Evolutionary conservation across 2,113 vertebrate genomes (phyloP).

Genomic region (Hyla sarda): DNA sequence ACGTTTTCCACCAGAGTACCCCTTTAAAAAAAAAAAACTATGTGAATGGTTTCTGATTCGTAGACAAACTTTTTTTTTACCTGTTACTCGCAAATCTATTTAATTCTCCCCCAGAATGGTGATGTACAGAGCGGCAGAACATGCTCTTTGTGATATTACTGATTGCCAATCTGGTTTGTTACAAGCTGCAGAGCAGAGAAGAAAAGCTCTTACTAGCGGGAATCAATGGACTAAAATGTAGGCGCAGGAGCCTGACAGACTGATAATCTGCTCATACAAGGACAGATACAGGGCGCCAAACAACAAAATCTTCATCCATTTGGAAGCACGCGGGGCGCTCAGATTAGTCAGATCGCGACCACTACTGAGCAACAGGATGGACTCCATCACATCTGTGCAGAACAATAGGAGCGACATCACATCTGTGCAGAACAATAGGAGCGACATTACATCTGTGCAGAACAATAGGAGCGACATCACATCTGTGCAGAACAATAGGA

Average conservation of each 20-base stretch:
- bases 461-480: not conserved
- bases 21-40: too few species aligned
- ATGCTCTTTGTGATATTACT: conserved; percentile 9
- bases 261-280: conserved; percentile 9
- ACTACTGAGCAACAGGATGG: not conserved
- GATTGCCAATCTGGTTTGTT: conserved; percentile 8
- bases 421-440: too few species aligned
- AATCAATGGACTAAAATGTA: conserved; percentile 16
- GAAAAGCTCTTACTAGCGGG: not conserved
- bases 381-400: too few species aligned
- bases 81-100: too few species aligned
- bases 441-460: not conserved
- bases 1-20: too few species aligned
- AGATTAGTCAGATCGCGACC: not conserved
- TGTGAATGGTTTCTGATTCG: too few species aligned
- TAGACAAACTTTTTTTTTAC: too few species aligned
- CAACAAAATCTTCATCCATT: not conserved
- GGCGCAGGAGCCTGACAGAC: not conserved
- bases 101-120: not conserved
- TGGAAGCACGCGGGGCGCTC: not conserved
- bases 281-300: not conserved
- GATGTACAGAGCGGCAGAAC: not conserved
- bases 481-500: not conserved
- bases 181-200: not conserved
- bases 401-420: too few species aligned